phyloP scores from a whole-genome alignment of 1,140 invertebrate genomes.

The Phocides pigmalion region DNA sequence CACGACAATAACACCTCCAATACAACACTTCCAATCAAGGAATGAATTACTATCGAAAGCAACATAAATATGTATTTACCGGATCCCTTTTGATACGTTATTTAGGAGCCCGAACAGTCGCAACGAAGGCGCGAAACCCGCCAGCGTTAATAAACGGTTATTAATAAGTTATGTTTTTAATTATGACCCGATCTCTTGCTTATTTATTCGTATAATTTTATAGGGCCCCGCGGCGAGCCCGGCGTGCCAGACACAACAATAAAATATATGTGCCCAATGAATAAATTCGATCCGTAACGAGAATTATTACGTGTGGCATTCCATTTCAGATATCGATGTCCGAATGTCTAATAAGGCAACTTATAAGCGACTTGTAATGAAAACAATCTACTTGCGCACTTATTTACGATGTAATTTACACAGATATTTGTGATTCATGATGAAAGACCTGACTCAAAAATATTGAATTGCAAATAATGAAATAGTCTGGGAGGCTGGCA shows the following conservation, averaged over 20 bases:
- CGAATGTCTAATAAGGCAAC: conserved; percentile 37
- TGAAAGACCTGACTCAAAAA: too few species aligned
- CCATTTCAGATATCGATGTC: conserved; percentile 47
- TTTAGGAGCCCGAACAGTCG: conserved; percentile 19
- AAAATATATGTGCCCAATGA: conserved; percentile 74
- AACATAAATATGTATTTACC: conserved; percentile 38
- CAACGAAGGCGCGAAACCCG: conserved; percentile 68
- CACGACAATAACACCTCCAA: conserved; percentile 28
- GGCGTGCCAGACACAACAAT: conserved; percentile 63
- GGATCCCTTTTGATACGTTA: conserved; percentile 29
- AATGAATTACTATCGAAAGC: conserved; percentile 32
- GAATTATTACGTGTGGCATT: conserved; percentile 70
- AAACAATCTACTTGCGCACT: neutral
- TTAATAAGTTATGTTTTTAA: conserved; percentile 82
- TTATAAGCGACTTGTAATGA: neutral
- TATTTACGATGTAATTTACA: conserved; percentile 12
- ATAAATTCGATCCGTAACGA: conserved; percentile 81
- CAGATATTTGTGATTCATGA: conserved; percentile 2
- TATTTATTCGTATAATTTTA: conserved; percentile 82
- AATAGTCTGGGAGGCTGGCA: too few species aligned
- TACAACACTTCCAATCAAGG: conserved; percentile 31
- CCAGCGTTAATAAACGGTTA: conserved; percentile 76
- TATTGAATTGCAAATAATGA: too few species aligned
- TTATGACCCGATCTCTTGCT: conserved; percentile 68
- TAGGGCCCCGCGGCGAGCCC: conserved; percentile 71